A percentile compares a stretch with the other conserved stretches of the same genome.
phyloP scores from a whole-genome alignment of 2,797 vertebrate genomes.

The Anisognathus igniventris region DNA sequence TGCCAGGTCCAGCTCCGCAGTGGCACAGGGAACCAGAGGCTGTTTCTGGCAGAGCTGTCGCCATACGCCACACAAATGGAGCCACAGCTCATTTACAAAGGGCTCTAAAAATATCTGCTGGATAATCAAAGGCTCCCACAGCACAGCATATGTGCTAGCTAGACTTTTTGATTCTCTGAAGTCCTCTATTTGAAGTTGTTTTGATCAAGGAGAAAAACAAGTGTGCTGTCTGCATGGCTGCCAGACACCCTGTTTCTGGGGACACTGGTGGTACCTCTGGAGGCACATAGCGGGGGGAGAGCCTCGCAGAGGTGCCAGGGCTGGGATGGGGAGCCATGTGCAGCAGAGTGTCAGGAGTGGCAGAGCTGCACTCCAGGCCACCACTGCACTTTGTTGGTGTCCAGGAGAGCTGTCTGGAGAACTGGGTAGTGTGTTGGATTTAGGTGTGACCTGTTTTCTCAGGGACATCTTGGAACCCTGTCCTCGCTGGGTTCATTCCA shows the following conservation, averaged over 20 bases:
- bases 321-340: background rate
- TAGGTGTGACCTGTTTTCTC: background rate
- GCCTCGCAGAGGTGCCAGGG: accelerated
- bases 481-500: background rate
- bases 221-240: background rate
- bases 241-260: background rate
- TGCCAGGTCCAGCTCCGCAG: background rate
- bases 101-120: constrained; percentile 39
- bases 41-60: background rate
- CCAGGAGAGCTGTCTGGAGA: background rate
- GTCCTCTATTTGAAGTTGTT: background rate
- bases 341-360: background rate
- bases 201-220: background rate
- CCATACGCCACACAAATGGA: accelerated
- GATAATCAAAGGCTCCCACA: constrained; percentile 31
- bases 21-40: background rate
- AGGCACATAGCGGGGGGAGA: background rate
- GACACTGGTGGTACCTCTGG: background rate
- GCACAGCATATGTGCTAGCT: background rate
- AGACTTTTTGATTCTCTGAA: background rate
- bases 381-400: accelerated
- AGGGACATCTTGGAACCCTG: background rate
- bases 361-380: background rate
- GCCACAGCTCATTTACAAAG: background rate
- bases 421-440: background rate